Evolutionary conservation across 2,113 vertebrate genomes (phyloP).

Genomic region (Salvelinus alpinus): DNA sequence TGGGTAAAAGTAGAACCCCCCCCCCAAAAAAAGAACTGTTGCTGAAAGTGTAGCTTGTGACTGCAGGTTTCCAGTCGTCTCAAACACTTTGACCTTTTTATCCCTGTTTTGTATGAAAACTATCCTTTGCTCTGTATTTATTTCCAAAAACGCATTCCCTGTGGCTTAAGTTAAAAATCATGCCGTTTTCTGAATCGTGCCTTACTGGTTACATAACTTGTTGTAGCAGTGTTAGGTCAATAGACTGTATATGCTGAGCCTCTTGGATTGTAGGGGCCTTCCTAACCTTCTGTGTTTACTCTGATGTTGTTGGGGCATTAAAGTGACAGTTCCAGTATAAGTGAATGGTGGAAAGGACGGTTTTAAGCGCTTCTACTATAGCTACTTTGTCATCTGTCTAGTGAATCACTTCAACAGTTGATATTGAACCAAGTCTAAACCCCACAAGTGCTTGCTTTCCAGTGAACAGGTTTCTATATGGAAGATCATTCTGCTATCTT

Average conservation of each 20-base stretch:
- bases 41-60: slow-evolving; percentile 63
- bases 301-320: slow-evolving; percentile 19
- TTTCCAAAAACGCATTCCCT: slow-evolving; percentile 71
- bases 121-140: slow-evolving; percentile 57
- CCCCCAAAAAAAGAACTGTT: slow-evolving; percentile 39
- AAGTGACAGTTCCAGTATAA: slow-evolving; percentile 24
- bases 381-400: slow-evolving; percentile 18
- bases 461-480: slow-evolving; percentile 25
- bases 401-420: slow-evolving; percentile 27
- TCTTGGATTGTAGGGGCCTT: slow-evolving; percentile 36
- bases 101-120: slow-evolving; percentile 30
- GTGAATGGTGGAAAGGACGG: slow-evolving; percentile 52
- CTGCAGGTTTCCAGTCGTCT: slow-evolving; percentile 78
- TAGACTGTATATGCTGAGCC: not conserved
- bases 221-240: slow-evolving; percentile 32
- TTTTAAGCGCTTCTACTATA: slow-evolving; percentile 13
- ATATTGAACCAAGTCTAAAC: slow-evolving; percentile 37
- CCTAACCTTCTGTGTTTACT: slow-evolving; percentile 26
- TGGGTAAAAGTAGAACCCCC: slow-evolving; percentile 41
- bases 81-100: slow-evolving; percentile 32
- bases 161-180: slow-evolving; percentile 49
- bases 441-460: slow-evolving; percentile 24
- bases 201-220: slow-evolving; percentile 51
- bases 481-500: slow-evolving; percentile 27
- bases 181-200: slow-evolving; percentile 58